A percentile compares a stretch with the other conserved stretches of the same genome.
These are phyloP conservation scores for Tetraodon nigroviridis DNA, from an alignment of 2,113 vertebrate genomes.

Conservation along the genomic window DNA sequence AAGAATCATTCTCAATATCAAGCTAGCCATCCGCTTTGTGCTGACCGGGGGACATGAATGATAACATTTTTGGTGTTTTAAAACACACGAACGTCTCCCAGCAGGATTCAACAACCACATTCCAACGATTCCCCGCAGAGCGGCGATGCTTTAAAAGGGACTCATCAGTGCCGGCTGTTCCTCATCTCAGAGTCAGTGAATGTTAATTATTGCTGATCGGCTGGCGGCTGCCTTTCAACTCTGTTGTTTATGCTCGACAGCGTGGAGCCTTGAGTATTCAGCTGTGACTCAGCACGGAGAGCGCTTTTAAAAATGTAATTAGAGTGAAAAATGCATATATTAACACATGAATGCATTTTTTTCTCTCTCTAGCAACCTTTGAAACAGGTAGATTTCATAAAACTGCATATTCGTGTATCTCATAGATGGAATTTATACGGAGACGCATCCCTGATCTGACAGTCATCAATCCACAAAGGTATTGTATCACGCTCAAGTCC, in stretches of 20 bases:
- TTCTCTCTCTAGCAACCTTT: too few species aligned
- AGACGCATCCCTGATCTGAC: too few species aligned
- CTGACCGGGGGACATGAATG: neutral
- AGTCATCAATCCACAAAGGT: too few species aligned
- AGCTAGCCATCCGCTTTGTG: neutral
- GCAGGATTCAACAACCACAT: neutral
- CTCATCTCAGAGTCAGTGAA: too few species aligned
- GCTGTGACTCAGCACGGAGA: slow-evolving; percentile 21
- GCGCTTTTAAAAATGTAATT: neutral
- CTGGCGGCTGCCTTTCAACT: neutral
- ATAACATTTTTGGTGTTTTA: neutral
- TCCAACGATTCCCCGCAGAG: neutral
- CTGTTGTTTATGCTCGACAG: slow-evolving; percentile 13
- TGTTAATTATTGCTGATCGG: too few species aligned
- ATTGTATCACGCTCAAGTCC: too few species aligned
- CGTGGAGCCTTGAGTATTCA: slow-evolving; percentile 8
- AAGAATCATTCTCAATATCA: slow-evolving; percentile 7
- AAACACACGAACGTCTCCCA: neutral
- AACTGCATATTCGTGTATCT: too few species aligned
- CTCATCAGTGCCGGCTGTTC: slow-evolving; percentile 10
- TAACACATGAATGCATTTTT: too few species aligned
- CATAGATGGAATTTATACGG: too few species aligned
- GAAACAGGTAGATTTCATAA: too few species aligned
- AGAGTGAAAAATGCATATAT: too few species aligned
- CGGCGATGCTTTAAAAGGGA: slow-evolving; percentile 13